These are phyloP conservation scores for Harpegnathos saltator DNA, from an alignment of 1,140 invertebrate genomes.

Conservation along the genomic window DNA sequence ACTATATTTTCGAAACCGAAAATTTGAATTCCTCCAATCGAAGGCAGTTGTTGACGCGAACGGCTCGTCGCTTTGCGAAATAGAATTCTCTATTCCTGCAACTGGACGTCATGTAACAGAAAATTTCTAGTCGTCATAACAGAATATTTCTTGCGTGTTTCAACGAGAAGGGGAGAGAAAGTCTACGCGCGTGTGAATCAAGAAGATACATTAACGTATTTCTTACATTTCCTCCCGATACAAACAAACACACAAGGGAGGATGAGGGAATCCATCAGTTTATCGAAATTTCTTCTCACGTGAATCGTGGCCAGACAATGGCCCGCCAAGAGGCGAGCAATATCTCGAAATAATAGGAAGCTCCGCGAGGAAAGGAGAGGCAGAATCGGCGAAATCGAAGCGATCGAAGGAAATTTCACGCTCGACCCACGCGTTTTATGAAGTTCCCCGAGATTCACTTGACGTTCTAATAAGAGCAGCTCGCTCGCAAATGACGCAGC, in stretches of 20 bases:
- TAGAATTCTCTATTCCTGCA: no score
- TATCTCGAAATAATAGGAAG: background rate
- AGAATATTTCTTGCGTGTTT: background rate
- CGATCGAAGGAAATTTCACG: slow-evolving; percentile 5
- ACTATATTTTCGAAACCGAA: no score
- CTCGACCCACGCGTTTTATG: background rate
- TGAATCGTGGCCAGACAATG: background rate
- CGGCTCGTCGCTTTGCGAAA: no score
- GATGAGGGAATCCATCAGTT: background rate
- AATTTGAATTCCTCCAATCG: no score
- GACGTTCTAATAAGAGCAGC: slow-evolving; percentile 11
- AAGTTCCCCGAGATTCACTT: background rate
- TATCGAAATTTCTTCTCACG: background rate
- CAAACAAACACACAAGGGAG: no score
- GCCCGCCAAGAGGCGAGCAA: background rate
- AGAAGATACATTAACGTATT: background rate
- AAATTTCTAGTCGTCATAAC: no score
- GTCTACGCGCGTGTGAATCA: background rate
- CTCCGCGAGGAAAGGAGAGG: background rate
- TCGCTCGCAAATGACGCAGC: background rate
- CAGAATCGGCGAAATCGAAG: slow-evolving; percentile 9
- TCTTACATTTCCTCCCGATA: background rate
- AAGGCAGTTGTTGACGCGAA: no score
- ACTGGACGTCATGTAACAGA: no score
- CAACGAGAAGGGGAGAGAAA: background rate